Conservation (phyloP, 2,888 invertebrate species). For the Macrophya alboannulata region DNA sequence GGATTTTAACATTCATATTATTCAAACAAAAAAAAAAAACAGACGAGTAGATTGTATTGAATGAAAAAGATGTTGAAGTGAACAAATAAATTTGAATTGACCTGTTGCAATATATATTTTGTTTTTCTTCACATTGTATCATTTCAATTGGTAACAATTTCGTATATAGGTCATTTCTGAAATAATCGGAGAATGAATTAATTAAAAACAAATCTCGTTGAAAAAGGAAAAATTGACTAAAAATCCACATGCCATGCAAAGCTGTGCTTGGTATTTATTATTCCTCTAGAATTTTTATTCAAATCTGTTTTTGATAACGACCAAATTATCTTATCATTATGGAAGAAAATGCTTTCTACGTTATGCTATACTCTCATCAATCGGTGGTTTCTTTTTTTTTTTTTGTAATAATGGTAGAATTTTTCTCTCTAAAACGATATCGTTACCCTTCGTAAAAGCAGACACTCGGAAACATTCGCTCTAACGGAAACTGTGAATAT, state of each 20-base stretch:
- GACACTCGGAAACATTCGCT: not conserved
- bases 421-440: not conserved
- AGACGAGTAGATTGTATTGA: not conserved
- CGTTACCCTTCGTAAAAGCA: not conserved
- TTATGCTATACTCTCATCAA: not conserved
- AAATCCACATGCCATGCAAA: not conserved
- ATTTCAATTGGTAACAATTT: too few relatives aligned
- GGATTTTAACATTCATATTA: not conserved
- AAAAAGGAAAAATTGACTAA: not conserved
- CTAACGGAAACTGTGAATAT: conserved; percentile 7
- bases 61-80: not conserved
- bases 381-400: not conserved
- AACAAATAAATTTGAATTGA: not conserved
- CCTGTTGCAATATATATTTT: not conserved
- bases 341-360: not conserved
- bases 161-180: too few relatives aligned
- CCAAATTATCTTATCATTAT: not conserved
- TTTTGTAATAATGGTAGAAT: not conserved
- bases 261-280: not conserved
- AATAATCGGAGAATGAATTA: not conserved
- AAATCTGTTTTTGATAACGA: not conserved
- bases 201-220: not conserved
- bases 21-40: not conserved
- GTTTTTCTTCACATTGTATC: not conserved
- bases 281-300: not conserved